Evolutionary conservation across 1,140 invertebrate genomes (phyloP).

Genomic region (Lepidurus couesii): DNA sequence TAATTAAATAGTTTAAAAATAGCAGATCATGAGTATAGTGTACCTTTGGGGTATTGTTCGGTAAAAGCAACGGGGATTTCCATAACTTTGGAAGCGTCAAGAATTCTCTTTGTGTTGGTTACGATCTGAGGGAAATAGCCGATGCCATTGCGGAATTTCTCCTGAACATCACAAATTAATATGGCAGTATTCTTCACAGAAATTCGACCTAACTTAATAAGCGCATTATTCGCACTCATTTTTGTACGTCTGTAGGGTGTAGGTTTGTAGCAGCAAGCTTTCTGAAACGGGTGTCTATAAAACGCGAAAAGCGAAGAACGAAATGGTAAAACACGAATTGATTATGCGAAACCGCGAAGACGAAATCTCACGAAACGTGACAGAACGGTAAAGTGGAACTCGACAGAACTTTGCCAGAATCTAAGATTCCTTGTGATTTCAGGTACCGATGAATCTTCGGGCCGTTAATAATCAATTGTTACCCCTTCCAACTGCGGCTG

Average conservation of each 20-base stretch:
- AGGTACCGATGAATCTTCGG: no score
- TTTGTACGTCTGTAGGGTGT: not conserved
- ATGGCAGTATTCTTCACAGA: slow-evolving; percentile 48
- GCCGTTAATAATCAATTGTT: no score
- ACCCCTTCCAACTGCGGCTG: no score
- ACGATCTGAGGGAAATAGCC: slow-evolving; percentile 57
- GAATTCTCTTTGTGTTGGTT: slow-evolving; percentile 50
- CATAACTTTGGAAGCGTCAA: slow-evolving; percentile 52
- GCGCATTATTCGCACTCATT: slow-evolving; percentile 4
- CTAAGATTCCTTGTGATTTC: no score
- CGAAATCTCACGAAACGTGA: no score
- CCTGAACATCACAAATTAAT: slow-evolving; percentile 62
- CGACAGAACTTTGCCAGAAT: no score
- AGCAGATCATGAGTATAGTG: not conserved
- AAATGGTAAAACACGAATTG: no score
- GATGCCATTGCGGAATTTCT: slow-evolving; percentile 57
- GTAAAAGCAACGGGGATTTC: slow-evolving; percentile 59
- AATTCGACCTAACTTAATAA: slow-evolving; percentile 42
- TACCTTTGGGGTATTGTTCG: slow-evolving; percentile 64
- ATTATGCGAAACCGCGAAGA: no score
- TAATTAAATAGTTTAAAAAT: not conserved
- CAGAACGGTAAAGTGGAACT: no score
- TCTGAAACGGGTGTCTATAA: no score
- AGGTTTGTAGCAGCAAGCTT: no score
- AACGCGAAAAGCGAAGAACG: no score